A percentile compares a stretch with the other conserved stretches of the same genome.
phyloP scores from a whole-genome alignment of 2,113 vertebrate genomes.

The Grus americana region DNA sequence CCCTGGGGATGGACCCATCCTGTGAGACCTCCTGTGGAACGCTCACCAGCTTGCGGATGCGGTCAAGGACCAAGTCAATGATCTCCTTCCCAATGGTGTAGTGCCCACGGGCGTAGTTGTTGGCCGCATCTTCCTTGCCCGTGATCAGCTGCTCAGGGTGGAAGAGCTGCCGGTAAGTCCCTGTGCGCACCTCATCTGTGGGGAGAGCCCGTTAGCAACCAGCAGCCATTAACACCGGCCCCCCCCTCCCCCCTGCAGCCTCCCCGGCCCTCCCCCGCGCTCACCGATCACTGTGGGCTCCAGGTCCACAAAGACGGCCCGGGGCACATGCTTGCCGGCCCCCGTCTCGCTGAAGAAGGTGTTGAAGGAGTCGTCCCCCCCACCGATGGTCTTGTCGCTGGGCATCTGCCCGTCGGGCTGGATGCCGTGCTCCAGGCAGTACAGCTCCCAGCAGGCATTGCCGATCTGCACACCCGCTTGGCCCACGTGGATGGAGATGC shows the following conservation, averaged over 20 bases:
- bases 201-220: not conserved
- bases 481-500: slow-evolving; percentile 38
- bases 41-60: not conserved
- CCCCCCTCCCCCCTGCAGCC: no score
- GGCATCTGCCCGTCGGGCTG: slow-evolving; percentile 73
- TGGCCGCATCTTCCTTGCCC: slow-evolving; percentile 75
- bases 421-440: slow-evolving; percentile 68
- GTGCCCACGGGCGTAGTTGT: slow-evolving; percentile 74
- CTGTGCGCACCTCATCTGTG: slow-evolving; percentile 73
- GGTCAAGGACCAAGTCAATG: slow-evolving; percentile 62
- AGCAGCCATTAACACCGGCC: not conserved
- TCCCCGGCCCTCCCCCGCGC: no score
- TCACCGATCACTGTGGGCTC: slow-evolving; percentile 68
- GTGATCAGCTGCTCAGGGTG: slow-evolving; percentile 74
- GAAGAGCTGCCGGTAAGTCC: slow-evolving; percentile 77
- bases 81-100: slow-evolving; percentile 75
- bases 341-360: slow-evolving; percentile 74
- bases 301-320: slow-evolving; percentile 70
- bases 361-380: slow-evolving; percentile 68
- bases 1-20: slow-evolving; percentile 2
- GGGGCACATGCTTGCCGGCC: slow-evolving; percentile 68
- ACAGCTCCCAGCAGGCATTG: slow-evolving; percentile 56
- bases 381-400: slow-evolving; percentile 64
- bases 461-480: slow-evolving; percentile 47
- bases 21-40: not conserved